Percentiles rank a stretch among this genome's conserved stretches.
These are phyloP conservation scores for Hippasteria phrygiana DNA, from an alignment of 53 echinoderm and acorn worm genomes.

Conservation along the genomic window DNA sequence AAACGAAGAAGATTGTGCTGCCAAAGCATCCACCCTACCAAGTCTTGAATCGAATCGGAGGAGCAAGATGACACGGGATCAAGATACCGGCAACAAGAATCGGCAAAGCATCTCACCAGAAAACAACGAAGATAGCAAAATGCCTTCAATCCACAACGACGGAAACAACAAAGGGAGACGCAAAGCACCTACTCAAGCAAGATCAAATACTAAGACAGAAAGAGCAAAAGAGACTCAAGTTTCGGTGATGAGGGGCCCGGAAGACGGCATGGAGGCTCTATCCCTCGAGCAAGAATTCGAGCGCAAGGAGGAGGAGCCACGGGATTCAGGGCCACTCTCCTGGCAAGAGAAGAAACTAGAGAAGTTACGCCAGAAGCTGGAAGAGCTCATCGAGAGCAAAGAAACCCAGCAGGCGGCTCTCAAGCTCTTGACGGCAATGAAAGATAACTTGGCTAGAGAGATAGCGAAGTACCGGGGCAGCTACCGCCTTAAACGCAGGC, in stretches of 20 bases:
- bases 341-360: constrained; percentile 60
- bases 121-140: background rate
- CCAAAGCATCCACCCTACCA: background rate
- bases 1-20: background rate
- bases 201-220: background rate
- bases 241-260: background rate
- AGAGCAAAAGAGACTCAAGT: background rate
- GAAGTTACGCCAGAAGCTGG: constrained; percentile 63
- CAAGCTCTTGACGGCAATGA: constrained; percentile 46
- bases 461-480: constrained; percentile 30
- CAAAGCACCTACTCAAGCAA: constrained; percentile 1
- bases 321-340: constrained; percentile 1
- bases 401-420: constrained; percentile 73
- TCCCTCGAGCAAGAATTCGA: background rate
- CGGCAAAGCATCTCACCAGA: background rate
- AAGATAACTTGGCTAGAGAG: constrained; percentile 56
- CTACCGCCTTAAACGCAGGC: constrained; percentile 20
- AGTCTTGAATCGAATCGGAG: too few species aligned
- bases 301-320: background rate
- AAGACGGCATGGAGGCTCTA: background rate
- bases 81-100: constrained; percentile 1
- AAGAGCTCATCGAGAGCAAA: constrained; percentile 68
- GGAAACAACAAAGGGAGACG: background rate
- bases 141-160: background rate
- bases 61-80: background rate